Evolutionary conservation across 2,797 vertebrate genomes (phyloP), one percentile per base, ranked within the genome.

Genomic region (Malacoctenus gilli): DNA sequence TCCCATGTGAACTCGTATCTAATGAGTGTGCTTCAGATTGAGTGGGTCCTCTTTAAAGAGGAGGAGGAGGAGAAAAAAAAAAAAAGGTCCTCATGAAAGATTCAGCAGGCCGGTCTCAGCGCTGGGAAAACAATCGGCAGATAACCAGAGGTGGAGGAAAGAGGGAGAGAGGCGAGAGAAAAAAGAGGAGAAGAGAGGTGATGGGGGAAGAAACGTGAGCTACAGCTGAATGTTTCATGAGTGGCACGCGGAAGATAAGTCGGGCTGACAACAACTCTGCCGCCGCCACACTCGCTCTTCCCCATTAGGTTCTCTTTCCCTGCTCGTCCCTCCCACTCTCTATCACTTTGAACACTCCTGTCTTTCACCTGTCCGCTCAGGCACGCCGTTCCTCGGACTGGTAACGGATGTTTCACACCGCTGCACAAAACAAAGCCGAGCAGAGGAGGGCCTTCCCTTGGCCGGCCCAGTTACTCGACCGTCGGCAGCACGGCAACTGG

Each of bases 171-270:
- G 69, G 77, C 15, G 28, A 83, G 59, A 62, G 68, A 23, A 51
- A 23, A 51, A 28, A 52, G 49, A 74, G 49, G 48, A 49, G 50
- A 52, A 69, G 64, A 66, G 75, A 86, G 74, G 75, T 83, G 82
- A 72, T 19, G 55, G 61, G 44, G 50, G 51, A 57, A 38, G 74
- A 74, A 80, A 83, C 55, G 57, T 77, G 72, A 85, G 78, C 79
- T 71, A 52, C 50, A 70, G 80, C 62, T 88, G 82, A 90, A 91
- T 90, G 79, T 89, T 90, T 90, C 80, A 89, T 89, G 82, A 90
- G 85, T 57, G 75, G 77, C 79, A 84, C 72, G 57, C 50, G 65
- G 82, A 87, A 81, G 83, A 88, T 87, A 85, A 89, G 79, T 79
- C 80, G 79, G 83, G 76, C 83, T 84, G 89, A 87, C 86, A 89